Base-by-base conservation (phyloP, 1,140 invertebrate genomes). In the Aphidius ervi region DNA sequence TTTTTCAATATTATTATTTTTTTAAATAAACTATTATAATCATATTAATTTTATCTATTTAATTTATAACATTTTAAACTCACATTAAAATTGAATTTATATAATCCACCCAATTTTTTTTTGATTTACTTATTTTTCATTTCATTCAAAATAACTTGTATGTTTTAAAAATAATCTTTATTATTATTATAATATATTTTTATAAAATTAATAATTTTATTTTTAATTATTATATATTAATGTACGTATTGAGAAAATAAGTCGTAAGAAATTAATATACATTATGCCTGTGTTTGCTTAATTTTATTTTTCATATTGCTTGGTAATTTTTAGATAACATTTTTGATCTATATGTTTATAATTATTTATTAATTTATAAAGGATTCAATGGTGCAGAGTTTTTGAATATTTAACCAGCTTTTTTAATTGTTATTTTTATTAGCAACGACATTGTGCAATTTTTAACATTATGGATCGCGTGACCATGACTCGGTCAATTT, bases 251-350 rank as follows among this genome's bases (percentile, higher is more conserved):
- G 23, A 61, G 59, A 61, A 60, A 61, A 61, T 61, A 23, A 56
- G 54, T 61, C 59, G 59, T 61, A 61, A 56, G 59, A 61, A 61
- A 61, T 50, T 49, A 41, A 41, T 46, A 47, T 3, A 31, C 1
- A 31, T 31, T 31, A 31, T 31, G 23, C 23, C 23, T 31, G 45
- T 31, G 45, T 5, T 10, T 56, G 59, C 54, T 41, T 56, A 54
- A 46, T 55, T 61, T 45, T 42, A 9, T n/a, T 5, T 7, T 50
- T n/a, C 37, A 58, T 9, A 52, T 52, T 52, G 39, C 10, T 45
- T 16, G 8, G 40, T 7, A n/a, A 41, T 54, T 41, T 10, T 39
- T 10, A 23, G 40, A 39, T 47, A 16, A 46, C 7, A 9, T 5
- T 57, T 20, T 40, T 46, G 7, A 46, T 31, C 16, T 56, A 9